Conservation (phyloP, 2,113 vertebrate genomes). For the Merops nubicus region DNA sequence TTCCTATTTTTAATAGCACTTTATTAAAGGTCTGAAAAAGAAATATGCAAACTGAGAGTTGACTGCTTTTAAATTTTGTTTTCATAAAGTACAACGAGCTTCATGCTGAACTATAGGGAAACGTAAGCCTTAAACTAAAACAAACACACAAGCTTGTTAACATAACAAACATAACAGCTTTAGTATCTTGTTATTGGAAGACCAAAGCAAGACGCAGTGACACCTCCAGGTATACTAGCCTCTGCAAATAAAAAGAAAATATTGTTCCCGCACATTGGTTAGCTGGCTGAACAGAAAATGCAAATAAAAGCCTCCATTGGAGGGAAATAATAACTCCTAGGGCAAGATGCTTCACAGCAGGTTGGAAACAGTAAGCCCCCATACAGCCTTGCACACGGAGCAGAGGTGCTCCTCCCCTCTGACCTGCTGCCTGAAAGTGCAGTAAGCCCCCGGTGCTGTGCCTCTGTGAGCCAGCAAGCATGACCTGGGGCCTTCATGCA, state of each 20-base stretch:
- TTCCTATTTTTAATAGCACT: background rate
- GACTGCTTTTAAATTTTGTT: background rate
- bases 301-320: background rate
- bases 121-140: constrained; percentile 31
- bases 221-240: constrained; percentile 8
- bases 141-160: constrained; percentile 14
- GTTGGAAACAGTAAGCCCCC: background rate
- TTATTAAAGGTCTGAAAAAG: background rate
- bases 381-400: background rate
- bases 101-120: background rate
- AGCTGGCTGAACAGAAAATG: background rate
- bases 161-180: background rate
- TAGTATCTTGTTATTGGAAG: constrained; percentile 7
- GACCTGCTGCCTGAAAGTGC: background rate
- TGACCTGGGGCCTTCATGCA: accelerated
- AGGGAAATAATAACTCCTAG: background rate
- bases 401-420: background rate
- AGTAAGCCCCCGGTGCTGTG: background rate
- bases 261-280: background rate
- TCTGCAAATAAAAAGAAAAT: background rate
- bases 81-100: background rate
- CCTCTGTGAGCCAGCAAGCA: background rate
- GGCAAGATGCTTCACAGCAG: background rate
- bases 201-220: background rate
- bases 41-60: background rate